A percentile compares a stretch with the other conserved stretches of the same genome.
phyloP scores from a whole-genome alignment of 2,888 invertebrate genomes.

The Clusia tigrina region DNA sequence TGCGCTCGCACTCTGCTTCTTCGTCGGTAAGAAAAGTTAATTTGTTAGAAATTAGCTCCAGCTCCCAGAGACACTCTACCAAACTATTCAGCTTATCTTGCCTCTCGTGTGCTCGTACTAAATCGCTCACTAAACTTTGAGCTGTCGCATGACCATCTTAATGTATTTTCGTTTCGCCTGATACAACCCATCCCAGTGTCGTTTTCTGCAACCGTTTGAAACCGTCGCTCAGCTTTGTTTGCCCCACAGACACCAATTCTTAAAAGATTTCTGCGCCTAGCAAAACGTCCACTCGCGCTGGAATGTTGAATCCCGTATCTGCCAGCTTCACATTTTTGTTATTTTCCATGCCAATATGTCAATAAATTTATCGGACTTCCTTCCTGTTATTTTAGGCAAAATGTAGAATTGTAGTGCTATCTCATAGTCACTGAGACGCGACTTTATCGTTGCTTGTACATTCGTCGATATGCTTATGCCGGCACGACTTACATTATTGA shows the following conservation, averaged over 20 bases:
- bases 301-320: constrained; percentile 15
- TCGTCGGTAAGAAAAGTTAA: neutral
- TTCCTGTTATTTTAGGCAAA: constrained; percentile 15
- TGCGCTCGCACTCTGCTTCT: neutral
- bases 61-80: neutral
- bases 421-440: constrained; percentile 22
- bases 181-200: neutral
- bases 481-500: constrained; percentile 11
- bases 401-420: constrained; percentile 6
- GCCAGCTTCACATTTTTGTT: constrained; percentile 11
- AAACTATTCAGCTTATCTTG: neutral
- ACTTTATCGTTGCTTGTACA: constrained; percentile 15
- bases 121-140: too few species aligned
- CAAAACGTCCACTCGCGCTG: constrained; percentile 5
- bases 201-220: neutral
- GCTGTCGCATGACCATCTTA: too few species aligned
- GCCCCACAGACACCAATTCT: too few species aligned
- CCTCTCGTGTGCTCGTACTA: too few species aligned
- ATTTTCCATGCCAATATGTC: constrained; percentile 18
- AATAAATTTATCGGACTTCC: constrained; percentile 17
- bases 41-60: neutral
- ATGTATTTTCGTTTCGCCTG: neutral
- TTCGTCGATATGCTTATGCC: constrained; percentile 16
- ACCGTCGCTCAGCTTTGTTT: neutral
- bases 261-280: too few species aligned